Evolutionary conservation across 2,797 vertebrate species (phyloP), one percentile per base, ranked within the genome.

Genomic region (Sebastiscus albofasciatus): DNA sequence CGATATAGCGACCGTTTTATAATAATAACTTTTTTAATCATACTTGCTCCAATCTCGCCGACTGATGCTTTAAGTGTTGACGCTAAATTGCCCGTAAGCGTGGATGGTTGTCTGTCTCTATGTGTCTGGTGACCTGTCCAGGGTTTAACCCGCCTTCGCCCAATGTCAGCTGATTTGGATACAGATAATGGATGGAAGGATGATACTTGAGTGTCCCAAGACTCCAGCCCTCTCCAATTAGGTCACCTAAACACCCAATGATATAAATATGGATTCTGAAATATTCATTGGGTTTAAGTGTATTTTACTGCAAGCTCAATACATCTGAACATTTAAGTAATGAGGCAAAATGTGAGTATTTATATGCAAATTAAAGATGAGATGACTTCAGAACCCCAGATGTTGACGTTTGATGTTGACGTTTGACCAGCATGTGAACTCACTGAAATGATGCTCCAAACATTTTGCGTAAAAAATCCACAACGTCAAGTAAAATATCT

Each of bases 371-470:
- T 61, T 0, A 42, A 75, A 36, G 8, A 71, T 59, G 5, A 65
- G 36, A 10, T 34, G 5, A 34, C 27, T 34, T 39, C 31, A 61
- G n/a, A 59, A 39, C 66, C 36, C 31, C 39, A 1, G 56, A 62
- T 75, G 70, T 33, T 80, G 13, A 54, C 12, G 16, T 68, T 9
- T 61, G 70, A 39, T 75, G 70, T 33, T 80, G 13, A 54, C 12
- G 16, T 68, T 9, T 61, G 70, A 39, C 6, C 0, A 13, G 73
- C 42, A 6, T 61, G 33, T 55, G 13, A 73, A 59, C 33, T 6
- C 16, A 4, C 18, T 24, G 3, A 62, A 60, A 67, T 33, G 14
- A 39, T 29, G 34, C 18, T 29, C 13, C 9, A 54, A 56, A 68
- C 20, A 12, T 34, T 64, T 33, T 55, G 8, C 39, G 2, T 42